Percentiles rank a stretch among this genome's conserved stretches.
phyloP scores from a whole-genome alignment of 2,888 invertebrate species.

The Rhamphomyia laevipes region DNA sequence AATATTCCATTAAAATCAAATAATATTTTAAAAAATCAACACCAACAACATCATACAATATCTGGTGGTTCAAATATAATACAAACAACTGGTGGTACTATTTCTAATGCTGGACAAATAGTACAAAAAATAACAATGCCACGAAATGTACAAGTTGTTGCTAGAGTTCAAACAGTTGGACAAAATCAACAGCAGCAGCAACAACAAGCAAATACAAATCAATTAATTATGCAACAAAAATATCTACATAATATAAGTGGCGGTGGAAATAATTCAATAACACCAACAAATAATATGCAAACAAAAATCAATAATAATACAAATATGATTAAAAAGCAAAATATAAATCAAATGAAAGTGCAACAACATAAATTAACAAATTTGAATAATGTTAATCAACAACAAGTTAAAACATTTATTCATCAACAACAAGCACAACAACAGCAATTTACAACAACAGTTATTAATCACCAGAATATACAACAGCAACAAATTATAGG shows the following conservation, averaged over 20 bases:
- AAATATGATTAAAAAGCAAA: conserved; percentile 26
- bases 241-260: conserved; percentile 16
- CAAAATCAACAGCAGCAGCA: conserved; percentile 15
- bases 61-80: background rate
- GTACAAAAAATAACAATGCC: conserved; percentile 24
- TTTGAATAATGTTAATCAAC: conserved; percentile 8
- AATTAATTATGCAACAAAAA: conserved; percentile 24
- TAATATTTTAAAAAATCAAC: conserved; percentile 8
- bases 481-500: background rate
- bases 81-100: background rate
- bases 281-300: conserved; percentile 10
- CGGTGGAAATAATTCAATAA: conserved; percentile 7
- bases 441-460: conserved; percentile 17
- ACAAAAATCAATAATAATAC: conserved; percentile 15
- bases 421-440: conserved; percentile 13
- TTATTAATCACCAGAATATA: background rate
- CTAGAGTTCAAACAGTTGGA: conserved; percentile 26
- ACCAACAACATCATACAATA: conserved; percentile 5
- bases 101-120: conserved; percentile 12
- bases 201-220: conserved; percentile 16
- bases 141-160: conserved; percentile 29
- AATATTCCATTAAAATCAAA: conserved; percentile 13
- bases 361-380: conserved; percentile 19
- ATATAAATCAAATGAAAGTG: conserved; percentile 18
- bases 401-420: conserved; percentile 10